phyloP scores from a whole-genome alignment of 2,888 invertebrate species.

The Troilus luridus region DNA sequence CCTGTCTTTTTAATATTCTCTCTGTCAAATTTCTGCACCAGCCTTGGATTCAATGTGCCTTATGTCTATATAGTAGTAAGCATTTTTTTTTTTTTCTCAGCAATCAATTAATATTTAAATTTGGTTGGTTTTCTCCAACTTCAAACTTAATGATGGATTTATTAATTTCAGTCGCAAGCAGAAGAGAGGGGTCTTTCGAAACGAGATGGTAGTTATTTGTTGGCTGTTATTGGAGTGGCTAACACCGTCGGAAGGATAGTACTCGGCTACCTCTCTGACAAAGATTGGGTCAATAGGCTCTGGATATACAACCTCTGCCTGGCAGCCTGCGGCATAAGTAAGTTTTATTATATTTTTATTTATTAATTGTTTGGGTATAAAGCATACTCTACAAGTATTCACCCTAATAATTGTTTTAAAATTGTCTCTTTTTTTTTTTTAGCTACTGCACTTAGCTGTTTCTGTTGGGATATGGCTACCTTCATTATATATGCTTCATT shows the following conservation, averaged over 20 bases:
- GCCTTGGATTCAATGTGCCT: constrained; percentile 94
- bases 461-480: constrained; percentile 80
- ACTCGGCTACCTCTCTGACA: constrained; percentile 89
- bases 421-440: constrained; percentile 66
- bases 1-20: constrained; percentile 91
- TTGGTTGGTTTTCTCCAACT: background rate
- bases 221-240: constrained; percentile 87
- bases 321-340: constrained; percentile 88
- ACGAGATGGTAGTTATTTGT: constrained; percentile 77
- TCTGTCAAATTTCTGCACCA: constrained; percentile 94
- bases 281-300: constrained; percentile 91
- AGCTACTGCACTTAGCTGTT: constrained; percentile 87
- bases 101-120: background rate
- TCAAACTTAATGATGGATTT: background rate
- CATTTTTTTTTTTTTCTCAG: constrained; percentile 55
- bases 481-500: constrained; percentile 83
- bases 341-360: constrained; percentile 68
- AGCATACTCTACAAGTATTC: background rate
- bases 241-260: constrained; percentile 92
- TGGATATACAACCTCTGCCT: constrained; percentile 91
- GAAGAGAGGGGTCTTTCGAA: constrained; percentile 70
- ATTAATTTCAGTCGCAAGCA: constrained; percentile 55
- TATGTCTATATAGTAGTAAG: constrained; percentile 85
- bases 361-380: background rate
- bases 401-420: background rate